Conservation (phyloP, 2,797 vertebrate genomes). For the Malurus leucopterus region DNA sequence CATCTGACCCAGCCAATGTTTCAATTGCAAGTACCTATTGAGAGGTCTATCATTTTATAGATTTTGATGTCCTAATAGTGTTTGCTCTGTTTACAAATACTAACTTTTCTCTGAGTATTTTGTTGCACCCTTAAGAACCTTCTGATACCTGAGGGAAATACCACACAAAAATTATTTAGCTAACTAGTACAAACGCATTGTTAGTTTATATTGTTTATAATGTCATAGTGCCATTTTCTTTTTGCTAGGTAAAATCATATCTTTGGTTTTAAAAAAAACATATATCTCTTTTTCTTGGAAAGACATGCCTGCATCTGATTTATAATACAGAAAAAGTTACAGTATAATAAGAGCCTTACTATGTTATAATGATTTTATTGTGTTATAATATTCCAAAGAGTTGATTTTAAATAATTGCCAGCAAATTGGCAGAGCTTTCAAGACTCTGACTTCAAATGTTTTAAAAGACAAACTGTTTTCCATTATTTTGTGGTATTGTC, state of each 20-base stretch:
- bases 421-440: neutral
- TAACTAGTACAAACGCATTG: neutral
- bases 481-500: neutral
- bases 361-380: neutral
- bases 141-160: neutral
- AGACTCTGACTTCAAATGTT: neutral
- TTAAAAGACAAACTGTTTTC: neutral
- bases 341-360: neutral
- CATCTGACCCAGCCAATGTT: neutral
- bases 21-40: neutral
- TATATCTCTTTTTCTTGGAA: neutral
- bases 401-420: neutral
- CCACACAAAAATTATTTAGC: neutral
- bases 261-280: neutral
- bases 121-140: neutral
- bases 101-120: neutral
- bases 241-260: neutral
- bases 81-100: neutral
- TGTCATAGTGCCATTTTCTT: neutral
- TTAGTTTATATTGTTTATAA: neutral
- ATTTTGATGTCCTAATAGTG: neutral
- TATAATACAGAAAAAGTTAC: neutral
- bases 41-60: neutral
- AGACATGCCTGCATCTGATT: neutral
- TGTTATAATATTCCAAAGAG: neutral